phyloP scores from a whole-genome alignment of 2,888 invertebrate species.

The Netelia virgata region DNA sequence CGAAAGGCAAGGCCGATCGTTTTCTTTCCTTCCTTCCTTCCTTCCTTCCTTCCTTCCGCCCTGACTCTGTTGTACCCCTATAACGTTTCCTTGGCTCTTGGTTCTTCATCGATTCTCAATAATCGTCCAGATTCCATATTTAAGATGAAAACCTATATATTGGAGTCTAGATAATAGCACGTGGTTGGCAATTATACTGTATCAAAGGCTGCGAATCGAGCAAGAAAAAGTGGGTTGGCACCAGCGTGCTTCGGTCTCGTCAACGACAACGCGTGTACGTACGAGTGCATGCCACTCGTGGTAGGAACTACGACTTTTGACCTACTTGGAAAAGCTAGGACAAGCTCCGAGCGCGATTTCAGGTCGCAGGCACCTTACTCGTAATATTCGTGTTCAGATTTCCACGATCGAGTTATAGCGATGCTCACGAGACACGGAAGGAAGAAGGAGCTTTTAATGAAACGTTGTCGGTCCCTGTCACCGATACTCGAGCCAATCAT shows the following conservation, averaged over 20 bases:
- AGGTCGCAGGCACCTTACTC: slow-evolving; percentile 59
- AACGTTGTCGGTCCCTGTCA: neutral
- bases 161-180: neutral
- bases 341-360: slow-evolving; percentile 71
- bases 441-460: neutral
- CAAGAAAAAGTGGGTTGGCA: slow-evolving; percentile 20
- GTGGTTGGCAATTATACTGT: neutral
- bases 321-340: slow-evolving; percentile 75
- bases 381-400: slow-evolving; percentile 13
- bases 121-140: slow-evolving; percentile 35
- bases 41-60: slow-evolving; percentile 46
- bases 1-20: slow-evolving; percentile 40
- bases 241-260: slow-evolving; percentile 11
- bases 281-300: slow-evolving; percentile 33
- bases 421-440: slow-evolving; percentile 18
- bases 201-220: slow-evolving; percentile 5
- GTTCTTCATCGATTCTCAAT: slow-evolving; percentile 58
- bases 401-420: slow-evolving; percentile 43
- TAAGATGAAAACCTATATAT: slow-evolving; percentile 24
- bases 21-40: slow-evolving; percentile 51
- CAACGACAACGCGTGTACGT: slow-evolving; percentile 12
- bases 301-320: slow-evolving; percentile 73
- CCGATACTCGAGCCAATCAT: neutral
- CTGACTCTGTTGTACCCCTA: neutral
- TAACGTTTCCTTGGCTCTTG: slow-evolving; percentile 38